These are phyloP conservation scores for Porites lutea DNA, from an alignment of 64 coral and sea anemone genomes.

Conservation along the genomic window DNA sequence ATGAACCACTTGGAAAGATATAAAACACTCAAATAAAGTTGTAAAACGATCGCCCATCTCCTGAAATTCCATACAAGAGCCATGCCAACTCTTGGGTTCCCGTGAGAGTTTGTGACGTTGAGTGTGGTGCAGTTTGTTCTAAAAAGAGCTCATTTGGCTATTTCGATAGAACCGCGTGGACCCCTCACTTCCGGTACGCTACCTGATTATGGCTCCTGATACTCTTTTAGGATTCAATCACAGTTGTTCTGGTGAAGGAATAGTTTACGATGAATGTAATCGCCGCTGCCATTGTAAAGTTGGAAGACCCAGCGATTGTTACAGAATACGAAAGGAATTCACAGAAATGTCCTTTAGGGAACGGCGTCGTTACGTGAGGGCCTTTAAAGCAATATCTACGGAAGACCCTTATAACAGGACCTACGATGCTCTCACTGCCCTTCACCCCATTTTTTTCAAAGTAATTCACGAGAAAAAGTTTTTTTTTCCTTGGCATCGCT, in stretches of 20 bases:
- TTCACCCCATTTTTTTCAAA: constrained; percentile 52
- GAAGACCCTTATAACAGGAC: constrained; percentile 17
- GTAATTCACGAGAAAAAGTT: constrained; percentile 39
- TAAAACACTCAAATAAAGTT: too few relatives aligned
- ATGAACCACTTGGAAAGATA: too few relatives aligned
- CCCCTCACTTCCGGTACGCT: too few relatives aligned
- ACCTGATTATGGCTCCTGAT: background rate
- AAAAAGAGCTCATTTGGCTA: too few relatives aligned
- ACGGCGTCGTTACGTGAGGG: constrained; percentile 44
- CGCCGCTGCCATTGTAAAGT: constrained; percentile 62
- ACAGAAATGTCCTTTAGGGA: constrained; percentile 69
- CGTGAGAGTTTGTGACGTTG: too few relatives aligned
- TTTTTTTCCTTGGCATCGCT: constrained; percentile 88
- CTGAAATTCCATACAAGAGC: too few relatives aligned
- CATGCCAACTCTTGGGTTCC: too few relatives aligned
- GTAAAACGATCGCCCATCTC: too few relatives aligned
- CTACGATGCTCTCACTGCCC: constrained; percentile 45
- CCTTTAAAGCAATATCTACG: constrained; percentile 54
- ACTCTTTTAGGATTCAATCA: background rate
- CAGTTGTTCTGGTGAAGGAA: constrained; percentile 15
- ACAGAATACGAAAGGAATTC: constrained; percentile 81
- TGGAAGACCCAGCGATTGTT: constrained; percentile 38
- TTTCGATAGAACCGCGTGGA: too few relatives aligned
- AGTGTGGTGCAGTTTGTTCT: too few relatives aligned
- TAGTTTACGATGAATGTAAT: constrained; percentile 70